These are phyloP conservation scores for Turdus rufiventris DNA, from an alignment of 2,113 vertebrate species.

Conservation along the genomic window DNA sequence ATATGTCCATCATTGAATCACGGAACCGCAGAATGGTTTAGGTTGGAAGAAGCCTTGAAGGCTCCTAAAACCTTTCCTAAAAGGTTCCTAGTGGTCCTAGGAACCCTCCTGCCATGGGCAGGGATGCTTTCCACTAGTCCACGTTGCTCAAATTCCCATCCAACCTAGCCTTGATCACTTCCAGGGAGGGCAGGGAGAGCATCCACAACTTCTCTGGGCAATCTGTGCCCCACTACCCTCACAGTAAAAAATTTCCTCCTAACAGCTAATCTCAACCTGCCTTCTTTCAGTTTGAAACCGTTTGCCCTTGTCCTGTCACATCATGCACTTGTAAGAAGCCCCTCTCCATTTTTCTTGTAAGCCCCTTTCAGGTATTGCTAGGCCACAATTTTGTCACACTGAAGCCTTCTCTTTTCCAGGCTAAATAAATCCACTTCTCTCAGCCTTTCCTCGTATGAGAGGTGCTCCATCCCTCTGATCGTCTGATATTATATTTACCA, in stretches of 20 bases:
- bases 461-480: background rate
- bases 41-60: background rate
- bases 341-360: background rate
- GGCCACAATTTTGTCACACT: background rate
- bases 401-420: background rate
- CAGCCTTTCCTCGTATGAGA: background rate
- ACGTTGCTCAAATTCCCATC: background rate
- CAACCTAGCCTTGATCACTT: background rate
- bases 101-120: no score
- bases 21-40: background rate
- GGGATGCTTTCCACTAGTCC: background rate
- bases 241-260: background rate
- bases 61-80: background rate
- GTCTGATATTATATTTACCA: conserved; percentile 62
- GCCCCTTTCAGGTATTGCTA: background rate
- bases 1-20: background rate
- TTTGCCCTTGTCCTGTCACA: background rate
- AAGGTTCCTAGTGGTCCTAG: no score
- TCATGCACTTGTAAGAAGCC: background rate
- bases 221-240: background rate
- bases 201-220: background rate
- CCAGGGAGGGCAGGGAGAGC: fast-evolving
- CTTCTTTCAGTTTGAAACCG: background rate
- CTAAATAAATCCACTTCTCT: background rate
- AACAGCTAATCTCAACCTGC: background rate